A percentile compares a stretch with the other conserved stretches of the same genome.
Conservation (phyloP, 2,113 vertebrate genomes). For the Montifringilla adamsi region DNA sequence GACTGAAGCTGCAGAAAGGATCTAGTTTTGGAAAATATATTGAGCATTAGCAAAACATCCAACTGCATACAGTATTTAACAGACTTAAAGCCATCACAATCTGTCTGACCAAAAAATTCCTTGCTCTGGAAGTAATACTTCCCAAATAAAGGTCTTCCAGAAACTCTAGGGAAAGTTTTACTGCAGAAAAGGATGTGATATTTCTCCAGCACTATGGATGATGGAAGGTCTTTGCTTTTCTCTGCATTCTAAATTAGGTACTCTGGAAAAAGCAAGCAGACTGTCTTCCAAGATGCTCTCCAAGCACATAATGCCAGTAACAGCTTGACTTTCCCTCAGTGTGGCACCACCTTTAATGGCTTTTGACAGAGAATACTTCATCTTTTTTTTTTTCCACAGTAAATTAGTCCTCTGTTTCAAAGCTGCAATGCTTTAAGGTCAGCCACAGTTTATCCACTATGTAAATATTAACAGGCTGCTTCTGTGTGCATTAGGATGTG, state of each 20-base stretch:
- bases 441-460: conserved; percentile 42
- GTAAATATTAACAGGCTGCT: conserved; percentile 55
- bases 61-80: neutral
- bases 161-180: neutral
- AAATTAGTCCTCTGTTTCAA: conserved; percentile 52
- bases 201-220: neutral
- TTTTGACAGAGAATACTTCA: neutral
- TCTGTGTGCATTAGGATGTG: neutral
- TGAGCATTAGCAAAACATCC: neutral
- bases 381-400: neutral
- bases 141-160: neutral
- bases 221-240: neutral
- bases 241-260: neutral
- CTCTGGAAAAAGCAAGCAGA: neutral
- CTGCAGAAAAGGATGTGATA: neutral
- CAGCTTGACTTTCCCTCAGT: neutral
- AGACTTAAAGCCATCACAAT: neutral
- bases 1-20: neutral
- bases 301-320: neutral
- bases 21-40: neutral
- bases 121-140: neutral
- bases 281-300: neutral
- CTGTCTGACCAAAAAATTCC: neutral
- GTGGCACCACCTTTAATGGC: neutral
- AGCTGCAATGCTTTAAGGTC: conserved; percentile 44